Evolutionary conservation across 1,140 invertebrate species (phyloP), one percentile per base, ranked within the genome.

Genomic region (Drosophila auraria): DNA sequence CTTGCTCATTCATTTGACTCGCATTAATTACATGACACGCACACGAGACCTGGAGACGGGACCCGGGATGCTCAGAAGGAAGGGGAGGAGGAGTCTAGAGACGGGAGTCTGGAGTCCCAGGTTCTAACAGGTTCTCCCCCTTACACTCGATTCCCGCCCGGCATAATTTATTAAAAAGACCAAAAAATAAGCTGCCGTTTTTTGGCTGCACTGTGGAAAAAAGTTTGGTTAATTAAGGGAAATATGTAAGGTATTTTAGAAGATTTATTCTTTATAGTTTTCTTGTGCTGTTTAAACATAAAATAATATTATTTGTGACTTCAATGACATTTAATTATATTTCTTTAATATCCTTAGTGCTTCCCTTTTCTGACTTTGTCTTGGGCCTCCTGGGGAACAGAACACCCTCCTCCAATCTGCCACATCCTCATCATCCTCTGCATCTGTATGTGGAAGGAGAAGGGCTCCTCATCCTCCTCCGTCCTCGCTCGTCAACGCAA

Each of bases 1-100:
- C 65, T 75, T 82, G 80, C 65, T 80, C 84, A 80, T 87, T 87
- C 80, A 83, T 87, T 89, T 89, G 84, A 79, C 72, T 79, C 78
- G 86, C 78, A 90, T 89, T 89, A 89, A 89, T 89, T 89, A 89
- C 86, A 89, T 73, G 82, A 89, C 81, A 89, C 84, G 84, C 86
- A 87, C 71, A 73, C 30, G 56, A 23, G 50, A 72, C 53, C 42
- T n/a, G 44, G 51, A 44, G 62, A 14, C 17, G 30, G 45, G 23
- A 44, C 17, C 27, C 53, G n/a, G 58, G 20, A 56, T 56, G 23
- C 17, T 38, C 12, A 38, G 36, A 38, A 1, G 36, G 36, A 2
- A 12, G 36, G 5, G 12, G 12, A n/a, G n/a, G n/a, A n/a, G 57
- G 20, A 36, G 8, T 42, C 38, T 2, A 5, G 4, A 60, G 56